Base-by-base conservation (phyloP, 1,140 invertebrate species). In the Helicoverpa zea region DNA sequence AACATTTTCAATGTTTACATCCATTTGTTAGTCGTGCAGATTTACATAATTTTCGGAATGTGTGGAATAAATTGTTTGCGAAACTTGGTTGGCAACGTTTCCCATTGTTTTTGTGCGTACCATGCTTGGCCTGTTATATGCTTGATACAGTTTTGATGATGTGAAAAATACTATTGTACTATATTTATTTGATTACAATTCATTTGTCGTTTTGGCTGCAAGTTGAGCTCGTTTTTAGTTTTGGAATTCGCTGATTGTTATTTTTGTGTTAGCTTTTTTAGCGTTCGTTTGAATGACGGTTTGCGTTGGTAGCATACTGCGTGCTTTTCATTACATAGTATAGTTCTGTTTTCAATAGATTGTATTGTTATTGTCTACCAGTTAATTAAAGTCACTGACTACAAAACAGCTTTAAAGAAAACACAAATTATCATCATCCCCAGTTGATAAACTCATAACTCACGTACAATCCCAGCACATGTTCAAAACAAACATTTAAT, bases 1-100 rank as follows among this genome's bases (percentile, higher is more conserved):
- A 84, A 81, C 85, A 83, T 86, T 86, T 83, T 74, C 76, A 68
- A 75, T 81, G 84, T 85, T 83, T 84, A 81, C 80, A 73, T 66
- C 51, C 76, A 72, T 85, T 86, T 85, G 84, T 84, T 81, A 82
- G 82, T 73, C 81, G 83, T 81, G 52, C 80, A 80, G 81, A 83
- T 83, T 86, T 86, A 79, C 81, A 79, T 79, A 79, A 79, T 79
- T 79, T 79, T 79, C 52, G 12, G 5, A 63, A 77, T 77, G 58
- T 76, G 58, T 76, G 43, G 43, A 59, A 63, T 61, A 76, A 54
- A 66, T 78, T 54, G 75, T 77, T 63, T 77, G 51, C 29, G 47
- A 64, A 77, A 64, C 56, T 66, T 77, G 75, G 75, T 75, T 52
- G 56, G 56, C 49, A 18, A 18, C 58, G 35, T 13, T 59, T 16